Evolutionary conservation across 92 coral and sea anemone genomes (phyloP).

Genomic region (Phenganax stokvisi): DNA sequence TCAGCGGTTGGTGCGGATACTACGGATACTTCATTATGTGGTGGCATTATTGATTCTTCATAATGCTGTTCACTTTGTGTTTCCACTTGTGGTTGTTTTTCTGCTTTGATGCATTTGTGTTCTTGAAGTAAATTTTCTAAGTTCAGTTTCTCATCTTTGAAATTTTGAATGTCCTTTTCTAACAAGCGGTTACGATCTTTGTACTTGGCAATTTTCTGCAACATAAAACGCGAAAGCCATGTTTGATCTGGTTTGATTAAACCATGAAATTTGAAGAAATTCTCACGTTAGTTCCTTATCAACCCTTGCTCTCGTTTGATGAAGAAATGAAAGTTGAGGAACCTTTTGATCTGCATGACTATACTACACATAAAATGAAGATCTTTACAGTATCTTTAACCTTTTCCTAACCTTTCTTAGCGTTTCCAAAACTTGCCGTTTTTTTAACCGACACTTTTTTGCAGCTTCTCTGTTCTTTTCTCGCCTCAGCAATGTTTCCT

Average conservation of each 20-base stretch:
- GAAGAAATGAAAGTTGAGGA: neutral
- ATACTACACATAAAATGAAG: neutral
- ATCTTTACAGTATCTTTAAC: neutral
- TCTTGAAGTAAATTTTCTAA: neutral
- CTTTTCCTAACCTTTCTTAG: slow-evolving; percentile 34
- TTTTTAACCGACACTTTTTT: slow-evolving; percentile 48
- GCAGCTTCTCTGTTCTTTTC: slow-evolving; percentile 55
- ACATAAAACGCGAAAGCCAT: neutral
- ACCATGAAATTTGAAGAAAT: too few species aligned
- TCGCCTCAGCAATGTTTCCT: slow-evolving; percentile 29
- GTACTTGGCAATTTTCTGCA: slow-evolving; percentile 28
- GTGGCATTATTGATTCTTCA: neutral
- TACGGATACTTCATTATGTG: neutral
- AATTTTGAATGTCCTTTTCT: neutral
- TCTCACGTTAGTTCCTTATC: too few species aligned
- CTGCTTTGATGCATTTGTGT: slow-evolving; percentile 3
- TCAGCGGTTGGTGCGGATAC: neutral
- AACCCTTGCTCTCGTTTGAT: neutral
- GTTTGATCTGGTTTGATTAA: neutral
- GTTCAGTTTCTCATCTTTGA: neutral
- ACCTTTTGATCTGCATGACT: neutral
- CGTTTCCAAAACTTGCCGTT: slow-evolving; percentile 28
- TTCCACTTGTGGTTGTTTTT: neutral
- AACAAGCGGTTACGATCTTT: neutral
- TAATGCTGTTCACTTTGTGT: neutral